Conservation (phyloP, 2,888 invertebrate genomes). For the Drosophila anomalata region DNA sequence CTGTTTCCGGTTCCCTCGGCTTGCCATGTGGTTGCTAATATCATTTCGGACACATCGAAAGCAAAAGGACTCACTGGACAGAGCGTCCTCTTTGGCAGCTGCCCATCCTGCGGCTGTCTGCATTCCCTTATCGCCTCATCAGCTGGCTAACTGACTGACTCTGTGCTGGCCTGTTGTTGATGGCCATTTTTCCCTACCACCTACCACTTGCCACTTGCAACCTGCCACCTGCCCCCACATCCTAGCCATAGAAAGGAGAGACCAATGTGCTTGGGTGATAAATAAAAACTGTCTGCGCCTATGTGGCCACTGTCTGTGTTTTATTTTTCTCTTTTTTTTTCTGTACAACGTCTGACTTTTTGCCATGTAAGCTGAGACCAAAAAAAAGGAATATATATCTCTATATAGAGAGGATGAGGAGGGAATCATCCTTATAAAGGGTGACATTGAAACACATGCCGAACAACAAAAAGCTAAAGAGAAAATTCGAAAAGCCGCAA, state of each 20-base stretch:
- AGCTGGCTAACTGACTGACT: slow-evolving; percentile 54
- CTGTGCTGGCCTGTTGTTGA: slow-evolving; percentile 34
- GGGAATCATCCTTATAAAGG: background rate
- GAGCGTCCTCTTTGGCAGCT: slow-evolving; percentile 8
- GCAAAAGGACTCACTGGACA: slow-evolving; percentile 1
- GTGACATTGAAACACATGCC: slow-evolving; percentile 60
- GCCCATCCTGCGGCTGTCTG: slow-evolving; percentile 66
- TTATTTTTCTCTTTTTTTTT: slow-evolving; percentile 4
- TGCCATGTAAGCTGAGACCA: slow-evolving; percentile 61
- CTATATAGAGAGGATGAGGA: background rate
- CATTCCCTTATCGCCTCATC: slow-evolving; percentile 72
- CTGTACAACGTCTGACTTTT: slow-evolving; percentile 54
- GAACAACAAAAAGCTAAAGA: slow-evolving; percentile 21
- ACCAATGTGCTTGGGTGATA: slow-evolving; percentile 59
- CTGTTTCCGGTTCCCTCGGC: background rate
- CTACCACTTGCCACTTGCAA: background rate
- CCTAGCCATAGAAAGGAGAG: background rate
- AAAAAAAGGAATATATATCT: slow-evolving; percentile 12
- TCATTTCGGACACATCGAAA: slow-evolving; percentile 28
- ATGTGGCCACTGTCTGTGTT: slow-evolving; percentile 49
- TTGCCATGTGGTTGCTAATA: slow-evolving; percentile 38
- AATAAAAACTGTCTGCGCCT: slow-evolving; percentile 81
- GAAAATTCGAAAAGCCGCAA: slow-evolving; percentile 38
- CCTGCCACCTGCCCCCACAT: background rate
- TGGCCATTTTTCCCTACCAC: slow-evolving; percentile 24